Evolutionary conservation across 1,140 invertebrate species (phyloP).

Genomic region (Philopotamus ludificatus): DNA sequence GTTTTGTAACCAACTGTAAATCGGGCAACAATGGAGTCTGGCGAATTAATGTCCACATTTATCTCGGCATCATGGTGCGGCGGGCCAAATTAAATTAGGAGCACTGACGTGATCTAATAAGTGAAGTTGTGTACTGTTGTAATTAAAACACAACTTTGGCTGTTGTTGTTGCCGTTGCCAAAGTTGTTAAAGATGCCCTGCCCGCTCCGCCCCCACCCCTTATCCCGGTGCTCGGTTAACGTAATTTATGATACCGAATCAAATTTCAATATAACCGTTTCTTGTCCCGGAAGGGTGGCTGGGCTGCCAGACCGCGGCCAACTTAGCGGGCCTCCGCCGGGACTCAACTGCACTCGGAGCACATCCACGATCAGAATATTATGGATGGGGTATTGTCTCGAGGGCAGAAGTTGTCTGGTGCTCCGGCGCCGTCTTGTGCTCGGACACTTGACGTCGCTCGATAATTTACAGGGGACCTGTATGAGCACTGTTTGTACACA

Average conservation of each 20-base stretch:
- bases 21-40: not conserved
- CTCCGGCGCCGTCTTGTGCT: no score
- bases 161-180: conserved; percentile 14
- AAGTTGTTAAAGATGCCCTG: not conserved
- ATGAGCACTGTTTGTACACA: no score
- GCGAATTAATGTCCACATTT: not conserved
- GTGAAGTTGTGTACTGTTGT: conserved; percentile 1
- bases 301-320: not conserved
- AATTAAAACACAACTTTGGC: conserved; percentile 6
- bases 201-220: no score
- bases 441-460: no score
- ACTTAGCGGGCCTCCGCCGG: not conserved
- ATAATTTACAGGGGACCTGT: no score
- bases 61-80: not conserved
- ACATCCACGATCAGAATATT: not conserved
- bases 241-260: conserved; percentile 33
- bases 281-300: not conserved
- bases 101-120: not conserved
- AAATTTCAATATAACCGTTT: conserved; percentile 26
- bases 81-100: not conserved
- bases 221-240: not conserved
- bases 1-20: no score
- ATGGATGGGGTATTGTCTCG: not conserved
- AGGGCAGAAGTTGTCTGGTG: not conserved
- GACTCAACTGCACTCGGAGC: not conserved